phyloP scores from a whole-genome alignment of 1,140 invertebrate species.

The Nilaparvata lugens region DNA sequence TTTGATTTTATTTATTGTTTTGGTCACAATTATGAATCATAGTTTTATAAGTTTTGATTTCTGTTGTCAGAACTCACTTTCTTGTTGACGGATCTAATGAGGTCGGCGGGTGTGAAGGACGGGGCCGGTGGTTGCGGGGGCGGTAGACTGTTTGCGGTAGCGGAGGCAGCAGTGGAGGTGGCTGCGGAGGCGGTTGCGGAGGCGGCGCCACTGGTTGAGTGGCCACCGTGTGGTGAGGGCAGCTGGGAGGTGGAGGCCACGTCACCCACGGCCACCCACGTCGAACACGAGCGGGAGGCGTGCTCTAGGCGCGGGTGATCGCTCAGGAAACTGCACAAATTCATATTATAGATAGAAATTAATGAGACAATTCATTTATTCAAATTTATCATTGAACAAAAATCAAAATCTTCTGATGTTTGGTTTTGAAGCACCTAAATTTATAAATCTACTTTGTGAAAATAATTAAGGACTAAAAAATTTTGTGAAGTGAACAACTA shows the following conservation, averaged over 20 bases:
- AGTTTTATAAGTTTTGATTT: too few relatives aligned
- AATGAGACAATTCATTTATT: too few relatives aligned
- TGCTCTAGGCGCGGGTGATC: slow-evolving; percentile 41
- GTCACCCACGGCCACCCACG: slow-evolving; percentile 75
- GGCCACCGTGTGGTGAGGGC: slow-evolving; percentile 58
- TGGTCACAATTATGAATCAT: too few relatives aligned
- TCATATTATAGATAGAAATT: too few relatives aligned
- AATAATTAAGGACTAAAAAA: too few relatives aligned
- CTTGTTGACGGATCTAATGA: slow-evolving; percentile 70
- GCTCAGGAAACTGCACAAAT: background rate
- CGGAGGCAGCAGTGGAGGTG: slow-evolving; percentile 56
- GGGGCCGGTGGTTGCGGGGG: slow-evolving; percentile 37
- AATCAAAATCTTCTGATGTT: too few relatives aligned
- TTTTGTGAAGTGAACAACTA: too few relatives aligned
- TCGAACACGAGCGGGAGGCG: slow-evolving; percentile 71
- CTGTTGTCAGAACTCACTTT: slow-evolving; percentile 59
- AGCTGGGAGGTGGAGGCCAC: slow-evolving; percentile 57
- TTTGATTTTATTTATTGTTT: too few relatives aligned
- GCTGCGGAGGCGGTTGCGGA: slow-evolving; percentile 49
- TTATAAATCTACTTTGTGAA: too few relatives aligned
- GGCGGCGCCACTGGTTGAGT: slow-evolving; percentile 36
- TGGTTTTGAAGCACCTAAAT: too few relatives aligned
- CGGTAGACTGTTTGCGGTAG: slow-evolving; percentile 50
- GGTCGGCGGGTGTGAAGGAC: slow-evolving; percentile 58
- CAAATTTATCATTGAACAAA: too few relatives aligned